These are phyloP conservation scores for Resseliella maxima DNA, from an alignment of 2,888 invertebrate species.

Conservation along the genomic window DNA sequence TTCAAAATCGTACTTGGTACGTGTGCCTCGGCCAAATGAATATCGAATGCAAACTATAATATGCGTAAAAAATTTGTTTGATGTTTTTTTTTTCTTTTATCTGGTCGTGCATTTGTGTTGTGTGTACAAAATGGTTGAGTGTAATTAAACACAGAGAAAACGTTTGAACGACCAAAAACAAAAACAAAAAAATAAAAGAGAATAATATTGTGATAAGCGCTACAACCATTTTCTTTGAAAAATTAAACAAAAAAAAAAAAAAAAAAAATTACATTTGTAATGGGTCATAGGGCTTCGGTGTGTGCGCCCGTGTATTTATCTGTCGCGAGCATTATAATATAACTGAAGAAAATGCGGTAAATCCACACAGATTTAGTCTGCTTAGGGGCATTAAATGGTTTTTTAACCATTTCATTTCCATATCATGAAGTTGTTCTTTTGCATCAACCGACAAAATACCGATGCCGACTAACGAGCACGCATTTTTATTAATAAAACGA, in stretches of 20 bases:
- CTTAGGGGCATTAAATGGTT: slow-evolving; percentile 30
- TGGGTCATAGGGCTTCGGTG: slow-evolving; percentile 15
- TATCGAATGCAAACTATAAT: neutral
- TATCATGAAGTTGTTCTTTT: neutral
- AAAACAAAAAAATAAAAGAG: neutral
- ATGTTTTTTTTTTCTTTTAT: neutral
- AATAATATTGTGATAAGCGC: slow-evolving; percentile 38
- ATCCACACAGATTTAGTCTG: slow-evolving; percentile 32
- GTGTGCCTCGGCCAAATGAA: neutral
- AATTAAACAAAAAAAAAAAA: neutral
- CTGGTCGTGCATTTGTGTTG: neutral
- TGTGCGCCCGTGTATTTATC: too few species aligned
- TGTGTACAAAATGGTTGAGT: slow-evolving; percentile 11
- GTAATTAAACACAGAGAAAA: slow-evolving; percentile 12
- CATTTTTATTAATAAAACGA: slow-evolving; percentile 42
- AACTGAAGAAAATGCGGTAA: neutral
- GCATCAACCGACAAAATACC: neutral
- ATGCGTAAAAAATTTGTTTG: neutral
- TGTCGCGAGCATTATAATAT: neutral
- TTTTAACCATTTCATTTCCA: neutral
- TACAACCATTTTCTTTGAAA: neutral
- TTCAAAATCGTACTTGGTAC: neutral
- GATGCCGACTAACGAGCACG: neutral
- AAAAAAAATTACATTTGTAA: neutral
- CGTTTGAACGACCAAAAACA: neutral